Conservation (phyloP, 2,888 invertebrate species). For the Anarsia innoxiella region DNA sequence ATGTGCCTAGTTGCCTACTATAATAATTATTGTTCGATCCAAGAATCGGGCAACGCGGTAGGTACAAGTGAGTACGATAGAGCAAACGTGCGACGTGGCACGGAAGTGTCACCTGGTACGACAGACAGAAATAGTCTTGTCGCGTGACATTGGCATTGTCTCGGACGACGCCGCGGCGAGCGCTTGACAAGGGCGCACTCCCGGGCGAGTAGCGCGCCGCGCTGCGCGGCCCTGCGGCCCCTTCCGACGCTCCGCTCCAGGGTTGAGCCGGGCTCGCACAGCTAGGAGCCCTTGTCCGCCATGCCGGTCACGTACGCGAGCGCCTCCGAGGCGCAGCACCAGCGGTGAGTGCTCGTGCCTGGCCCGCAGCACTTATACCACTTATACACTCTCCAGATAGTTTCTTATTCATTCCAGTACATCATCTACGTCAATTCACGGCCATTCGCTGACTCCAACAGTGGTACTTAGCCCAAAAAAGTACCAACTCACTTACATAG, state of each 20-base stretch:
- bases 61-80: neutral
- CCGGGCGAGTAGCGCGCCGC: slow-evolving; percentile 12
- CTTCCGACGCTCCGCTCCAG: neutral
- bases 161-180: slow-evolving; percentile 14
- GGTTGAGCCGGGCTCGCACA: neutral
- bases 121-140: slow-evolving; percentile 13
- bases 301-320: slow-evolving; percentile 49
- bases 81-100: neutral
- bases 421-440: too few relatives aligned
- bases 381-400: too few relatives aligned
- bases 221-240: slow-evolving; percentile 7
- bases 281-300: slow-evolving; percentile 2
- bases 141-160: slow-evolving; percentile 43
- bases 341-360: slow-evolving; percentile 39
- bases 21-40: neutral
- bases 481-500: too few relatives aligned
- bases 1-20: neutral
- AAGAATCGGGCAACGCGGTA: neutral
- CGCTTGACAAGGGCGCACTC: slow-evolving; percentile 12
- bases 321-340: slow-evolving; percentile 36
- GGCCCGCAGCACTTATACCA: too few relatives aligned
- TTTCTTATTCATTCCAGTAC: too few relatives aligned
- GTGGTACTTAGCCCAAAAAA: too few relatives aligned
- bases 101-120: slow-evolving; percentile 26
- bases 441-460: too few relatives aligned